phyloP scores from a whole-genome alignment of 2,888 invertebrate species.

The Abrostola tripartita region DNA sequence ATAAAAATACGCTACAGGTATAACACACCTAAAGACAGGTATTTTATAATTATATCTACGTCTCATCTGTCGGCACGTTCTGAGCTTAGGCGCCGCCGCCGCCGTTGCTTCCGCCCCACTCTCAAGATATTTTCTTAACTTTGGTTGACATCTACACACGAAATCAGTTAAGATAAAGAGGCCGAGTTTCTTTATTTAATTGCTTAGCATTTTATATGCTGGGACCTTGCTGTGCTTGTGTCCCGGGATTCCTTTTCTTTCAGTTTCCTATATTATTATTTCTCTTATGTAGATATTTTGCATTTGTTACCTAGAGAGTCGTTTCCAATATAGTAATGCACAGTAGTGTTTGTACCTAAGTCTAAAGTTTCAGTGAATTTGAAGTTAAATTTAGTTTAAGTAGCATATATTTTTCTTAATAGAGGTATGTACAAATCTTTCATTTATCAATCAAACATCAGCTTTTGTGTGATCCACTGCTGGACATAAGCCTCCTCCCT shows the following conservation, averaged over 20 bases:
- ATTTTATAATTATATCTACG: conserved; percentile 3
- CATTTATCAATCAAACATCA: no score
- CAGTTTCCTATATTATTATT: not conserved
- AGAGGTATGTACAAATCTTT: no score
- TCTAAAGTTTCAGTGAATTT: no score
- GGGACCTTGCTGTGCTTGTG: not conserved
- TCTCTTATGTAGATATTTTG: not conserved
- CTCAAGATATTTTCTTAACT: conserved; percentile 3
- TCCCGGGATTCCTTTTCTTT: not conserved
- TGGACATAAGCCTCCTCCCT: no score
- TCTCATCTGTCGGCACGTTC: not conserved
- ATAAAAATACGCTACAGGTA: not conserved
- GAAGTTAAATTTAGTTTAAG: no score
- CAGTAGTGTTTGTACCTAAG: no score
- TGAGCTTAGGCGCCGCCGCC: not conserved
- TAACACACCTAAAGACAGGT: not conserved
- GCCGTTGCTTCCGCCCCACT: not conserved
- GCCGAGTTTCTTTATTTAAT: not conserved
- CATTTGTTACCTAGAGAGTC: no score
- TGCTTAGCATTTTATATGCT: not conserved
- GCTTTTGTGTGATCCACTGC: no score
- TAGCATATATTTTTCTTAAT: no score
- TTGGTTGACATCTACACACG: conserved; percentile 4
- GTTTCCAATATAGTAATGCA: no score
- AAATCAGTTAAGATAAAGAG: not conserved